Conservation (phyloP, 2,797 vertebrate species). For the Brachyalestes nurse region DNA sequence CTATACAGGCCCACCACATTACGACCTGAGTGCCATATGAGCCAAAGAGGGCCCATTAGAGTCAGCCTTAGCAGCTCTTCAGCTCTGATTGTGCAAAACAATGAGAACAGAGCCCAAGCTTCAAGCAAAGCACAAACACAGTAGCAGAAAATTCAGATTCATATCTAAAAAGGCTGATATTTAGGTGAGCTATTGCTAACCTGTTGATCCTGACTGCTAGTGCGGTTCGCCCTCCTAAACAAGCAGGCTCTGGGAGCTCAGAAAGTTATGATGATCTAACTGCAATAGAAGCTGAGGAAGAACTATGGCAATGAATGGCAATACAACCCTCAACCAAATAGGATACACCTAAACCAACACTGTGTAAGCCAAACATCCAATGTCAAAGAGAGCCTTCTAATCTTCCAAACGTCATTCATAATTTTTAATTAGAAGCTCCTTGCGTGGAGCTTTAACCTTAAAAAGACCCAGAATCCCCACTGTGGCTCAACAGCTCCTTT, state of each 20-base stretch:
- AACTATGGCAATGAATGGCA: neutral
- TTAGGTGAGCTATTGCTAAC: neutral
- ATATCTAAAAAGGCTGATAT: neutral
- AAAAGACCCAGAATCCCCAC: neutral
- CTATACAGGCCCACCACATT: slow-evolving; percentile 41
- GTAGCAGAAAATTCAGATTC: slow-evolving; percentile 6
- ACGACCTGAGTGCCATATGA: slow-evolving; percentile 38
- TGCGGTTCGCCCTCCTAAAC: neutral
- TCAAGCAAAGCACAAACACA: neutral
- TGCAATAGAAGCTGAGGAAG: neutral
- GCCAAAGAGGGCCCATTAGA: slow-evolving; percentile 29
- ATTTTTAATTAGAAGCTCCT: neutral
- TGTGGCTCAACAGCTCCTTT: slow-evolving; percentile 5
- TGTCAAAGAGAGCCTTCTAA: neutral
- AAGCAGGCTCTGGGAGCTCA: neutral
- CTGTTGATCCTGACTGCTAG: neutral
- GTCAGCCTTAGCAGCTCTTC: slow-evolving; percentile 9
- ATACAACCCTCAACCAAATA: neutral
- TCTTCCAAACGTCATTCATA: too few species aligned
- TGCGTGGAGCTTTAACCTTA: neutral
- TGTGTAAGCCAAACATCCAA: neutral
- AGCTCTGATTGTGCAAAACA: slow-evolving; percentile 26
- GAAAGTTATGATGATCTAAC: neutral
- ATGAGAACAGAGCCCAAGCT: neutral
- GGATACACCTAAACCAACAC: neutral